Base-by-base conservation (phyloP, 2,888 invertebrate species). In the Eristalis arbustorum region DNA sequence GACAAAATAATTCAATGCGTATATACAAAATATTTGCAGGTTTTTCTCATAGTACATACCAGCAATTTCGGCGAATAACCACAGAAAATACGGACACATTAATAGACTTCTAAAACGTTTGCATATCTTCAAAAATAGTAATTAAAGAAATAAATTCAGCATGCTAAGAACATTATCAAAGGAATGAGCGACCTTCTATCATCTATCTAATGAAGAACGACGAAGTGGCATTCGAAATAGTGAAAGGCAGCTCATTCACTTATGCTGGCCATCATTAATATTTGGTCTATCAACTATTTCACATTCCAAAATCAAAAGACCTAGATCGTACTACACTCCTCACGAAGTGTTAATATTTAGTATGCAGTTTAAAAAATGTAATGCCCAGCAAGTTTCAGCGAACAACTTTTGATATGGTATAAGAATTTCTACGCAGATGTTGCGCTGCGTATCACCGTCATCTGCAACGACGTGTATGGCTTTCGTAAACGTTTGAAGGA, bases 401-500 rank as follows among this genome's bases (percentile, higher is more conserved):
- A 69, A 40, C 25, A 25, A 2, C 61, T 11, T 34, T 34, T 22
- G 31, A 76, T 49, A 34, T 22, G 25, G 64, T 8, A 40, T 10
- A 59, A 37, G 22, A 62, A 68, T 56, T 42, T 22, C 0, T 14
- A n/a, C 67, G n/a, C 56, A 72, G 56, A 68, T 59, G 69, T 49
- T 80, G 84, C 84, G 62, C 75, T 68, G 71, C 75, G 13, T 57
- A 42, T n/a, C 66, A 28, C 31, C 34, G 49, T 62, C 67, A 64
- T 71, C 25, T 40, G 59, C 31, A 69, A 74, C 37, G 4, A 22
- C 68, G 5, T 61, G 72, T 85, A 84, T 81, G 84, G 81, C 68
- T 85, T 77, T 81, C 23, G 49, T n/a, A 49, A 18, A 59, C 49
- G 61, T 64, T 69, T 62, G 81, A 81, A 85, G 84, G 84, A 77